Conservation (phyloP, 1,140 invertebrate species). For the Drosophila ogumai region DNA sequence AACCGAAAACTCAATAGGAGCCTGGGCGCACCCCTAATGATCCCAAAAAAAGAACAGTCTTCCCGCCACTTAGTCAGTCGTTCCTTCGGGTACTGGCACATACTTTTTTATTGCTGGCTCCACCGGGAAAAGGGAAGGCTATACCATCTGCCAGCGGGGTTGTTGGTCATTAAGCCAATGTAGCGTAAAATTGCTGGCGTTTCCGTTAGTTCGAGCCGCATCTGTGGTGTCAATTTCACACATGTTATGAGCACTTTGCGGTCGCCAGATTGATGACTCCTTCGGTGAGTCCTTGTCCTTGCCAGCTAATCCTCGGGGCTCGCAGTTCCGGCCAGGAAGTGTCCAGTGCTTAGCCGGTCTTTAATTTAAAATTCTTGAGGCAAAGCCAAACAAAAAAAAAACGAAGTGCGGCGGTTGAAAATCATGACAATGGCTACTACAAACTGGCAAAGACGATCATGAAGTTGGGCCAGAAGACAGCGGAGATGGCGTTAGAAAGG, state of each 20-base stretch:
- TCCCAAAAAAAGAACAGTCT: constrained; percentile 19
- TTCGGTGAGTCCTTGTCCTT: constrained; percentile 50
- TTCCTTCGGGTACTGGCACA: neutral
- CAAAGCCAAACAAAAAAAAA: constrained; percentile 43
- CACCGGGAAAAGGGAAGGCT: constrained; percentile 27
- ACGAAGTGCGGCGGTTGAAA: constrained; percentile 61
- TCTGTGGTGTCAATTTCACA: constrained; percentile 81
- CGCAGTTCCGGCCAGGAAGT: constrained; percentile 71
- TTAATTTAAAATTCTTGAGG: constrained; percentile 63
- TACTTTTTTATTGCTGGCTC: constrained; percentile 31
- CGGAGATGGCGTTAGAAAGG: constrained; percentile 69
- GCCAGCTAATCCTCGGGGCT: constrained; percentile 14
- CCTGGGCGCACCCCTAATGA: constrained; percentile 21
- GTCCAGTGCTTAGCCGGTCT: constrained; percentile 15
- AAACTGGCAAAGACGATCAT: constrained; percentile 66
- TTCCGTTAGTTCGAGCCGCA: constrained; percentile 52
- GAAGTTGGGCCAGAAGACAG: constrained; percentile 62
- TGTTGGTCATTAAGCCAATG: constrained; percentile 77
- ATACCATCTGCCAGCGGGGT: constrained; percentile 49
- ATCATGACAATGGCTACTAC: constrained; percentile 63
- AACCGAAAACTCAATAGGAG: constrained; percentile 12
- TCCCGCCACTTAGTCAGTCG: constrained; percentile 24
- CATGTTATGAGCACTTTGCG: constrained; percentile 77
- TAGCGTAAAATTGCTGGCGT: constrained; percentile 76
- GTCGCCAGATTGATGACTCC: constrained; percentile 73